phyloP scores from a whole-genome alignment of 2,888 invertebrate species.

The Chouioia cunea region DNA sequence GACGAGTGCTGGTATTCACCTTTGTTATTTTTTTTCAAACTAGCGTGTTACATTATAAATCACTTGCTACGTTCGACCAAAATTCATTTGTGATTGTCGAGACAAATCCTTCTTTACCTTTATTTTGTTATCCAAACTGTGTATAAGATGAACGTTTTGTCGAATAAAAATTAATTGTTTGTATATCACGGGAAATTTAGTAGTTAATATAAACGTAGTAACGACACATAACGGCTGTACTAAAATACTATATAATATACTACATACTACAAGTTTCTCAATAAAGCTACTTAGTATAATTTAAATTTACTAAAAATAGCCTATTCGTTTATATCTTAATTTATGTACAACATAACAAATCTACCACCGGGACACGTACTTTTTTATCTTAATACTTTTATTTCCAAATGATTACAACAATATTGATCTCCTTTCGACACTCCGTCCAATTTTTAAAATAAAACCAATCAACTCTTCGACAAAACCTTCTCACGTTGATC shows the following conservation, averaged over 20 bases:
- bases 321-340: slow-evolving; percentile 13
- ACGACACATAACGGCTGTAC: slow-evolving; percentile 16
- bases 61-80: slow-evolving; percentile 38
- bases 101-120: slow-evolving; percentile 31
- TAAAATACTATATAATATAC: slow-evolving; percentile 12
- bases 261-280: slow-evolving; percentile 21
- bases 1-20: background rate
- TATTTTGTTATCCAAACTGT: slow-evolving; percentile 22
- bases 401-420: slow-evolving; percentile 23
- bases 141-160: slow-evolving; percentile 25
- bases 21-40: slow-evolving; percentile 7
- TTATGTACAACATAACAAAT: slow-evolving; percentile 11
- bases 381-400: background rate
- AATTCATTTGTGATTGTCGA: slow-evolving; percentile 47
- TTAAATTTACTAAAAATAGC: slow-evolving; percentile 32
- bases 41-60: slow-evolving; percentile 30
- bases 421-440: slow-evolving; percentile 30
- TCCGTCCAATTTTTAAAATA: slow-evolving; percentile 27
- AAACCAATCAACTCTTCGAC: slow-evolving; percentile 27
- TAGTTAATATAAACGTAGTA: slow-evolving; percentile 27
- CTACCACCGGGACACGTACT: slow-evolving; percentile 10
- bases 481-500: slow-evolving; percentile 15
- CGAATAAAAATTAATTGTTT: slow-evolving; percentile 16
- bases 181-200: slow-evolving; percentile 11
- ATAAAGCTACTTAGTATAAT: slow-evolving; percentile 24